phyloP scores from a whole-genome alignment of 2,888 invertebrate genomes.

The Ectemnius continuus region DNA sequence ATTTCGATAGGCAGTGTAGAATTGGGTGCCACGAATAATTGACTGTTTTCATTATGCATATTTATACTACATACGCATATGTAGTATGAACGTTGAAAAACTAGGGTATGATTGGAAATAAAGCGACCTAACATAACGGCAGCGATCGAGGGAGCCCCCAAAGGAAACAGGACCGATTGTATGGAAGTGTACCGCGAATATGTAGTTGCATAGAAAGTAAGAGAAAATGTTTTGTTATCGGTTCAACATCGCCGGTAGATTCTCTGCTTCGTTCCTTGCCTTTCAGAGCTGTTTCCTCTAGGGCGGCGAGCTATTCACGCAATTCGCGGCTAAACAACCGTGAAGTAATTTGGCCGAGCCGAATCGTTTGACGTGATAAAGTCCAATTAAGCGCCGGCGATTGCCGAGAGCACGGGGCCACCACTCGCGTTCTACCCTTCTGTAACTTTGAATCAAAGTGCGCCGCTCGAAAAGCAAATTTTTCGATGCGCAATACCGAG shows the following conservation, averaged over 20 bases:
- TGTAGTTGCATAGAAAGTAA: neutral
- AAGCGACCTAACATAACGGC: neutral
- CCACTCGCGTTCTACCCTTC: constrained; percentile 33
- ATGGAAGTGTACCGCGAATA: too few species aligned
- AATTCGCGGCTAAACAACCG: constrained; percentile 58
- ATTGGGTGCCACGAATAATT: too few species aligned
- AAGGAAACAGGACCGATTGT: neutral
- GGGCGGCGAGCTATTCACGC: constrained; percentile 50
- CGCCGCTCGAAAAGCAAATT: constrained; percentile 7
- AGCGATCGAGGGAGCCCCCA: neutral
- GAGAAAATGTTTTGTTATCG: neutral
- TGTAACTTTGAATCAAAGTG: constrained; percentile 39
- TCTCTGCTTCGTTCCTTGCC: constrained; percentile 25
- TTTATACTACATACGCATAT: neutral
- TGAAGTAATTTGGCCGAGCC: constrained; percentile 60
- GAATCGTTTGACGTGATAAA: constrained; percentile 66
- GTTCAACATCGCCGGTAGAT: constrained; percentile 12
- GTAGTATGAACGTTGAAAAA: neutral
- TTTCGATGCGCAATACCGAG: neutral
- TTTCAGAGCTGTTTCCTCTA: constrained; percentile 23
- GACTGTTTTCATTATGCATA: too few species aligned
- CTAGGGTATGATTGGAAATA: neutral
- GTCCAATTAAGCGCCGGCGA: constrained; percentile 62
- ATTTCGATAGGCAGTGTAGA: too few species aligned
- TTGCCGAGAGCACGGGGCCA: constrained; percentile 38